Evolutionary conservation across 2,888 invertebrate genomes (phyloP).

Genomic region (Acronicta alni): DNA sequence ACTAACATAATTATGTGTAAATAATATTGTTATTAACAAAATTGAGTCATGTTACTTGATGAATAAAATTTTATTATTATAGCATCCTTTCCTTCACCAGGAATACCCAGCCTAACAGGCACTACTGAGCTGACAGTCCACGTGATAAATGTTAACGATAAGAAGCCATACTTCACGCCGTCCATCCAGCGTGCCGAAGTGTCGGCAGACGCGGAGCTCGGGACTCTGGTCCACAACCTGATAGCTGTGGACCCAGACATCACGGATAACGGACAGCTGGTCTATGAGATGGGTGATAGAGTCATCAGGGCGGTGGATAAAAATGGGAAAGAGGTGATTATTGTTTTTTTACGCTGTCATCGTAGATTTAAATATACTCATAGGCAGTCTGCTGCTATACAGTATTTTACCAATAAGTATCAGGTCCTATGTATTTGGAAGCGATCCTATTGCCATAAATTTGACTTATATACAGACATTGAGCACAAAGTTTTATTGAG

Average conservation of each 20-base stretch:
- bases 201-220: constrained; percentile 93
- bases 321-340: constrained; percentile 92
- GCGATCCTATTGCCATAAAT: no score
- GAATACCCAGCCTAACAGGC: constrained; percentile 94
- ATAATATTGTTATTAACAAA: no score
- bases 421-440: no score
- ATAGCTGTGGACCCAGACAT: constrained; percentile 95
- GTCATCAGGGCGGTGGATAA: constrained; percentile 94
- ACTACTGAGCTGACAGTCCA: constrained; percentile 94
- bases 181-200: constrained; percentile 94
- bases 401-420: no score
- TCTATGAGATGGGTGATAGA: constrained; percentile 91
- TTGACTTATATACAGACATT: no score
- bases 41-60: no score
- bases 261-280: constrained; percentile 91
- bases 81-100: constrained; percentile 69
- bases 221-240: constrained; percentile 92
- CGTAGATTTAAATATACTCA: no score
- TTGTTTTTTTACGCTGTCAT: no score
- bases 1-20: no score
- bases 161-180: constrained; percentile 95
- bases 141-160: constrained; percentile 96
- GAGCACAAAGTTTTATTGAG: no score
- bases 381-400: no score
- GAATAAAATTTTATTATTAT: no score